Conservation (phyloP, 2,888 invertebrate genomes). For the Eristalis arbustorum region DNA sequence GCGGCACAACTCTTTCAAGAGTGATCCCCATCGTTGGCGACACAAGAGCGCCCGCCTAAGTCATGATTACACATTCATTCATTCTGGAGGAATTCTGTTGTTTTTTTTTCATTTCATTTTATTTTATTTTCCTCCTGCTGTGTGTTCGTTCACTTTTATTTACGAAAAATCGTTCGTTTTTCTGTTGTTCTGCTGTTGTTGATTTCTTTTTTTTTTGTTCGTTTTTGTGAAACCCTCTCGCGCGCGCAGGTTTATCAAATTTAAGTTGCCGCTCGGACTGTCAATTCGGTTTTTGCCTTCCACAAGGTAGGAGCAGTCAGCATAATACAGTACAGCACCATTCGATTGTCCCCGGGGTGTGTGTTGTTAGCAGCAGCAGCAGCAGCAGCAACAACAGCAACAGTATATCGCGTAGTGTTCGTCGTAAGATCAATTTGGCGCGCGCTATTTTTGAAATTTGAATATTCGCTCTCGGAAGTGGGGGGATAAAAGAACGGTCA, state of each 20-base stretch:
- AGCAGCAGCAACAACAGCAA: neutral
- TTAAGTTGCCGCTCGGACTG: conserved; percentile 68
- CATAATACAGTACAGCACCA: conserved; percentile 32
- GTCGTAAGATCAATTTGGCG: conserved; percentile 64
- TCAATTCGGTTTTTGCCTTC: conserved; percentile 70
- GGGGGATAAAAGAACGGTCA: neutral
- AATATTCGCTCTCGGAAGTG: conserved; percentile 60
- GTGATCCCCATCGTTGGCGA: conserved; percentile 45
- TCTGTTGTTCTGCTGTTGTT: conserved; percentile 31
- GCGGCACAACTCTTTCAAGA: conserved; percentile 57
- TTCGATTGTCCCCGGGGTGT: conserved; percentile 54
- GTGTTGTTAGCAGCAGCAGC: conserved; percentile 3
- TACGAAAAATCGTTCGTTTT: conserved; percentile 56
- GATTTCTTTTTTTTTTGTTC: conserved; percentile 29
- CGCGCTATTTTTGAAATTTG: conserved; percentile 69
- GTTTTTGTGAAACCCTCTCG: conserved; percentile 60
- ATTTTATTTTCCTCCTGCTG: neutral
- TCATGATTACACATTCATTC: conserved; percentile 69
- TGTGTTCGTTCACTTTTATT: conserved; percentile 4
- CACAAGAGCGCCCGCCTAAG: conserved; percentile 57
- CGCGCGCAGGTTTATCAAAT: conserved; percentile 70
- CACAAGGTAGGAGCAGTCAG: conserved; percentile 66
- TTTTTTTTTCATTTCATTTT: conserved; percentile 11
- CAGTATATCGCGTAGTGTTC: conserved; percentile 28
- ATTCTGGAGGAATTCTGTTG: conserved; percentile 51